A percentile compares a stretch with the other conserved stretches of the same genome.
phyloP scores from a whole-genome alignment of 2,113 vertebrate genomes.

The Redunca redunca region DNA sequence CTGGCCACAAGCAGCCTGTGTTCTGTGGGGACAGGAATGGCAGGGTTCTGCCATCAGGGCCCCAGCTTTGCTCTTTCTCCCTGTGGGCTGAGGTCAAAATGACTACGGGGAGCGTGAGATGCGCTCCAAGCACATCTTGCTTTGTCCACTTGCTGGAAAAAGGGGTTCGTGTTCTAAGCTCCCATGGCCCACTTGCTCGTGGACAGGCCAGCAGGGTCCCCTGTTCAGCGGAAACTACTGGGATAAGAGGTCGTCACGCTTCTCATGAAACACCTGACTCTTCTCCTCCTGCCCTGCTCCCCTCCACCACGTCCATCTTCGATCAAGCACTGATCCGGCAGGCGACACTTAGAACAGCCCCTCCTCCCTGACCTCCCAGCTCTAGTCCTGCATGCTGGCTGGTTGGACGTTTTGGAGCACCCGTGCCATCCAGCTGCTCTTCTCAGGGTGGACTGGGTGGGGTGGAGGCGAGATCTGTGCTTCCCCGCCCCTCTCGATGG shows the following conservation, averaged over 20 bases:
- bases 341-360: neutral
- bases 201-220: neutral
- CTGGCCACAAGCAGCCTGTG: accelerated
- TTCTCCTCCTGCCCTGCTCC: accelerated
- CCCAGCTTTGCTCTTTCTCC: neutral
- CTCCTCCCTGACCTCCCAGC: neutral
- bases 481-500: neutral
- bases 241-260: neutral
- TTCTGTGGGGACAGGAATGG: neutral
- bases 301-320: too few relatives aligned
- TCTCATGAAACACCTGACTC: neutral
- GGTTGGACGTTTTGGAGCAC: accelerated
- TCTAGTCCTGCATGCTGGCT: accelerated
- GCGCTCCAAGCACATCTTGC: accelerated
- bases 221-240: accelerated
- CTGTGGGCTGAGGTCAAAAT: accelerated
- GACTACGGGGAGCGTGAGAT: accelerated
- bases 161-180: accelerated
- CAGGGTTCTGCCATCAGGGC: accelerated
- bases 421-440: accelerated
- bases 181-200: accelerated
- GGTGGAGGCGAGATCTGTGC: accelerated
- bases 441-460: accelerated
- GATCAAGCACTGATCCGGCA: accelerated
- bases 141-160: too few relatives aligned